These are phyloP conservation scores for Parnassius orleans DNA, from an alignment of 2,888 invertebrate genomes.

Conservation along the genomic window DNA sequence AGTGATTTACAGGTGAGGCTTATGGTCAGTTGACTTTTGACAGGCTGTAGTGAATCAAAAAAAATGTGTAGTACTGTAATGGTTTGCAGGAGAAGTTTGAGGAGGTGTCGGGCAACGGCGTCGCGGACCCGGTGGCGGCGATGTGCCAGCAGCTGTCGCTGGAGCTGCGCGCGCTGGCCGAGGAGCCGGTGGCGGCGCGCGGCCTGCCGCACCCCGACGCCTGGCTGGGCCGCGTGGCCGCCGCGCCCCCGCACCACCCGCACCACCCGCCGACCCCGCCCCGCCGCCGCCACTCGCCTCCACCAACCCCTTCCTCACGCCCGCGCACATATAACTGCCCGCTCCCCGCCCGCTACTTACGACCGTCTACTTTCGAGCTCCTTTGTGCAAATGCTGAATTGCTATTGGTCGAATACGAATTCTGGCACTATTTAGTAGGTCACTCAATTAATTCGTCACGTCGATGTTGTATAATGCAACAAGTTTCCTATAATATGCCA, in stretches of 20 bases:
- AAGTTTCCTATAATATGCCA: too few species aligned
- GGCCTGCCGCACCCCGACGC: constrained; percentile 89
- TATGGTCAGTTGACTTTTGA: too few species aligned
- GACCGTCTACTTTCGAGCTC: too few species aligned
- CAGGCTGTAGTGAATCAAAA: too few species aligned
- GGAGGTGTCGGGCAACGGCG: constrained; percentile 32
- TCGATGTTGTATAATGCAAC: too few species aligned
- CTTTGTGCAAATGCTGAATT: too few species aligned
- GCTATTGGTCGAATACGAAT: too few species aligned
- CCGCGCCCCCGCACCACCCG: constrained; percentile 56
- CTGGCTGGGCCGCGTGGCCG: constrained; percentile 87
- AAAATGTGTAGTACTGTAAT: not conserved
- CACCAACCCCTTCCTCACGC: constrained; percentile 52
- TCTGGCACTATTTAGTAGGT: too few species aligned
- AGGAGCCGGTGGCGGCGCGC: constrained; percentile 59
- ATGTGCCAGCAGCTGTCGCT: constrained; percentile 91
- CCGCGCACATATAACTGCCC: constrained; percentile 36
- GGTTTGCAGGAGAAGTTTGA: constrained; percentile 24
- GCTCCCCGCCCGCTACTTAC: too few species aligned
- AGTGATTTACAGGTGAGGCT: too few species aligned
- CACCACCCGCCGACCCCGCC: constrained; percentile 78
- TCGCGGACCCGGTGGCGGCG: constrained; percentile 83
- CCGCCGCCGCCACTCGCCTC: constrained; percentile 46
- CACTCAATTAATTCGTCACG: too few species aligned
- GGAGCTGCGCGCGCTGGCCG: constrained; percentile 87